Conservation (phyloP, 2,113 vertebrate genomes). For the Bubo blakistoni region DNA sequence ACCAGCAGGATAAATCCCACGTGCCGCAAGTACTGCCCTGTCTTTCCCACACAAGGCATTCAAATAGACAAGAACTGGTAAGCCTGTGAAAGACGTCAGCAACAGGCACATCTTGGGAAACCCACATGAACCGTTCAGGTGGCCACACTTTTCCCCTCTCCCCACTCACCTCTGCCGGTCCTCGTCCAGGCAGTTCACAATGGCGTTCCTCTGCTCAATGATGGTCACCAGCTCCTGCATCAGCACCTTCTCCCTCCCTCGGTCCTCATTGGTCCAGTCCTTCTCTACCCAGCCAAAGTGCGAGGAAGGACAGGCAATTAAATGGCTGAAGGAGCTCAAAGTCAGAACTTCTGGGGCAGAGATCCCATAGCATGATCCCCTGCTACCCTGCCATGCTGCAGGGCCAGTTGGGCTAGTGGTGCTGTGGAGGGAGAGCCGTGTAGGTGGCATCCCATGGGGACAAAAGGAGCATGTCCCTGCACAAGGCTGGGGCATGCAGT, state of each 20-base stretch:
- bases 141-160: not conserved
- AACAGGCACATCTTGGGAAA: not conserved
- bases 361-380: not conserved
- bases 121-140: rapidly evolving
- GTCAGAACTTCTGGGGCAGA: not conserved
- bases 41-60: not conserved
- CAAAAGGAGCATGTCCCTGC: not conserved
- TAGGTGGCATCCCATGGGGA: not conserved
- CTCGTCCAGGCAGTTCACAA: conserved; percentile 88
- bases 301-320: not conserved
- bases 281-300: conserved; percentile 73
- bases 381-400: not conserved
- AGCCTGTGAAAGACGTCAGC: not conserved
- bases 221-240: conserved; percentile 86
- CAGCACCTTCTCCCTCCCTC: conserved; percentile 79
- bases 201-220: conserved; percentile 90
- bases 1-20: not conserved
- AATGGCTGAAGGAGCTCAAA: not conserved
- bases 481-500: not conserved
- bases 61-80: not conserved
- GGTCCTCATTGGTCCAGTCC: conserved; percentile 85
- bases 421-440: not conserved
- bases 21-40: not conserved
- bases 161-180: conserved; percentile 88
- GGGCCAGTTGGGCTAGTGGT: not conserved